Percentiles rank a stretch among this genome's conserved stretches.
These are phyloP conservation scores for Tupaia chinensis DNA, from an alignment of 2,113 vertebrate species.

Conservation along the genomic window DNA sequence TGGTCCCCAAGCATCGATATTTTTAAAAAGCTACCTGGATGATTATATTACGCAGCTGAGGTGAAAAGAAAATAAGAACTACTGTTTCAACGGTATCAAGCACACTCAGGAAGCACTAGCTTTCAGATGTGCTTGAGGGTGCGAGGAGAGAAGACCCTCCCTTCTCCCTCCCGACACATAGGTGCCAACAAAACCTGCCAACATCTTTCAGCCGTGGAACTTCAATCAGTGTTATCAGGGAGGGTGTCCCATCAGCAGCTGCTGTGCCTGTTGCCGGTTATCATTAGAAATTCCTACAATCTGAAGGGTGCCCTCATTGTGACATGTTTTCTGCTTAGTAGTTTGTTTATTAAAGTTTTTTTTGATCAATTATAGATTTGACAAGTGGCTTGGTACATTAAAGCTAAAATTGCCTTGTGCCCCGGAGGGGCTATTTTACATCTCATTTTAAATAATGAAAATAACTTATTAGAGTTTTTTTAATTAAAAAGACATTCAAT, in stretches of 20 bases:
- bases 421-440: not conserved
- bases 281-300: not conserved
- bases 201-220: not conserved
- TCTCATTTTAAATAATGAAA: conserved; percentile 55
- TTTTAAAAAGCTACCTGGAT: not conserved
- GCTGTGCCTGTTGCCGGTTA: fast-evolving
- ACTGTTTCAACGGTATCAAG: not conserved
- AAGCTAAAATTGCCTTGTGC: conserved; percentile 39
- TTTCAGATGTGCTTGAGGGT: not conserved
- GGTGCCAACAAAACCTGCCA: not conserved
- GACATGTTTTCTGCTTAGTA: not conserved
- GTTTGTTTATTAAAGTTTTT: not conserved
- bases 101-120: not conserved
- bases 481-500: conserved; percentile 31
- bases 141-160: not conserved
- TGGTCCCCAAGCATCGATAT: not conserved
- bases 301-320: not conserved
- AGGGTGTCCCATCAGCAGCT: not conserved
- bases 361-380: not conserved
- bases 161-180: no score
- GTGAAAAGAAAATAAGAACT: not conserved
- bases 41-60: not conserved
- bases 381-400: not conserved
- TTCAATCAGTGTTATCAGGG: fast-evolving
- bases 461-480: conserved; percentile 6